Evolutionary conservation across 64 coral and sea anemone genomes (phyloP).

Genomic region (Montipora sp.): DNA sequence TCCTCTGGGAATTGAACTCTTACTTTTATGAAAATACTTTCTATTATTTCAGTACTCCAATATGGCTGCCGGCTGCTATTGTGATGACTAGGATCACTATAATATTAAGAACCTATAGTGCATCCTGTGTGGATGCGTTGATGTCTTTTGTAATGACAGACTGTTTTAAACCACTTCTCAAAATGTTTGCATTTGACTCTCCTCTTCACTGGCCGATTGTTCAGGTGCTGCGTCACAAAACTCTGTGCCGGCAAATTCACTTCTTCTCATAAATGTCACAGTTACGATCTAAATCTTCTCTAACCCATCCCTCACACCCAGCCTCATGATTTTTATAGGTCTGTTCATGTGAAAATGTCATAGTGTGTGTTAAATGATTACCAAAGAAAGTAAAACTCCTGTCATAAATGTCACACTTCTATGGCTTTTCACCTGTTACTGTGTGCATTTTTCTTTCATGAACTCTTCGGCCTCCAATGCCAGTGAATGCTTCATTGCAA

Average conservation of each 20-base stretch:
- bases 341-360: not conserved
- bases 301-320: no score
- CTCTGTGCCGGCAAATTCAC: not conserved
- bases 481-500: not conserved
- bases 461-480: not conserved
- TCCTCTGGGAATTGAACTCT: no score
- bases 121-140: conserved; percentile 11
- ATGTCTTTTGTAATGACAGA: not conserved
- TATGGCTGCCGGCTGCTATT: not conserved
- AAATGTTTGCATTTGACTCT: not conserved
- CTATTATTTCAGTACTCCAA: no score
- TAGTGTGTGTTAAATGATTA: conserved; percentile 20
- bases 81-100: not conserved
- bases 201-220: not conserved
- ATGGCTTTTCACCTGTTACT: conserved; percentile 3
- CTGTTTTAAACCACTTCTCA: not conserved
- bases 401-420: conserved; percentile 16
- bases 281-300: no score
- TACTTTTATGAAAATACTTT: no score
- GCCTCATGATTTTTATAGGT: not conserved
- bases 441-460: not conserved
- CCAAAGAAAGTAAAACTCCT: conserved; percentile 6
- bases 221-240: not conserved
- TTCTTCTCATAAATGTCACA: not conserved
- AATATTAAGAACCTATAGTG: conserved; percentile 22